These are phyloP conservation scores for Melangyna quadrimaculata DNA, from an alignment of 2,888 invertebrate species.

Conservation along the genomic window DNA sequence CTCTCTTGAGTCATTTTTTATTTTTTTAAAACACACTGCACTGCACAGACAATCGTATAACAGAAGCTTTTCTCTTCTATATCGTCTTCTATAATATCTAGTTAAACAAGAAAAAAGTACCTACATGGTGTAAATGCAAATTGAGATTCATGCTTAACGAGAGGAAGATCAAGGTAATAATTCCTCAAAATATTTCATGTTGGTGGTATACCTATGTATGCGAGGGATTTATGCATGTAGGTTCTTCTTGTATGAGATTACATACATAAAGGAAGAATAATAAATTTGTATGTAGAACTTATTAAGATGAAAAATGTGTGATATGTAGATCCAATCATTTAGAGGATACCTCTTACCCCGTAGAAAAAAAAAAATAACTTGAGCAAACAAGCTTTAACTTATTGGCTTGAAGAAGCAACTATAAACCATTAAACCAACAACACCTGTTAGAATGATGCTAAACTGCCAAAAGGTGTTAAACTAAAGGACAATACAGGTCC, in stretches of 20 bases:
- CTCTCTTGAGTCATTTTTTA: not conserved
- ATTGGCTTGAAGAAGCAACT: not conserved
- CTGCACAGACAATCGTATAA: not conserved
- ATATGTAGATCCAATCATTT: not conserved
- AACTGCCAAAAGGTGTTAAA: not conserved
- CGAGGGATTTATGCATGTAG: not conserved
- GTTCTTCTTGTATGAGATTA: not conserved
- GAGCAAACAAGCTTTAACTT: not conserved
- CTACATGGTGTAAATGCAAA: conserved; percentile 30
- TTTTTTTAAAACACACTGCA: not conserved
- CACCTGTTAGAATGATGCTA: not conserved
- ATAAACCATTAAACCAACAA: not conserved
- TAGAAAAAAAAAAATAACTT: not conserved
- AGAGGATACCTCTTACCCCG: not conserved
- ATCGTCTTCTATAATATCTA: conserved; percentile 25
- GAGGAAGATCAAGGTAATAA: conserved; percentile 58
- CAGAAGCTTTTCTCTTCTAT: not conserved
- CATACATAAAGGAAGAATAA: not conserved
- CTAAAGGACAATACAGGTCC: not conserved
- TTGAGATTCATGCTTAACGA: conserved; percentile 52
- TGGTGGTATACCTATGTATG: too few species aligned
- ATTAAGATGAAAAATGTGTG: not conserved
- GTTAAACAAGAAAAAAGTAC: conserved; percentile 39
- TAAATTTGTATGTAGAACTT: not conserved
- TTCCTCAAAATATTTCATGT: conserved; percentile 9